A percentile compares a stretch with the other conserved stretches of the same genome.
Conservation (phyloP, 2,888 invertebrate genomes). For the Graphium colonna region DNA sequence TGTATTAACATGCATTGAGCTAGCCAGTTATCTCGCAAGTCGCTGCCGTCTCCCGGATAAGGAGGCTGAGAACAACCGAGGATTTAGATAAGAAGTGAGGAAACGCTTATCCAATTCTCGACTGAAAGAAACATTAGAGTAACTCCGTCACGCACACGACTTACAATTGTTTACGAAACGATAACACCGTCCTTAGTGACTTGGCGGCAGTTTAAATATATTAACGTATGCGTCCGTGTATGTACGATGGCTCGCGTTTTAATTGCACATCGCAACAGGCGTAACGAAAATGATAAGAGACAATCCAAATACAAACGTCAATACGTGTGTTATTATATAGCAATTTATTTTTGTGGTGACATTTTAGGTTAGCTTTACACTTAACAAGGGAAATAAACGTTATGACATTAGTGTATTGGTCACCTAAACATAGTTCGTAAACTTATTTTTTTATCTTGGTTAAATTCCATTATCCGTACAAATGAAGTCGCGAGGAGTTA, state of each 20-base stretch:
- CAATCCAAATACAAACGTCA: not conserved
- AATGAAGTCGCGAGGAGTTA: too few relatives aligned
- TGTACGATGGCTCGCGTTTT: not conserved
- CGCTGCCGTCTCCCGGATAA: not conserved
- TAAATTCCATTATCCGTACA: too few relatives aligned
- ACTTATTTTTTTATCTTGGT: too few relatives aligned
- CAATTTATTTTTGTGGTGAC: too few relatives aligned
- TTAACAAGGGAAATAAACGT: too few relatives aligned
- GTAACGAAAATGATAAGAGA: not conserved
- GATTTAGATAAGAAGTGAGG: not conserved
- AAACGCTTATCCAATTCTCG: not conserved
- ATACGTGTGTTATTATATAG: not conserved
- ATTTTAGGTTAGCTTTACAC: too few relatives aligned
- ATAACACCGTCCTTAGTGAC: not conserved
- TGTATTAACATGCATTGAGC: not conserved
- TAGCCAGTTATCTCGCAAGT: not conserved
- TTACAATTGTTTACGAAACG: not conserved
- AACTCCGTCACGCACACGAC: not conserved
- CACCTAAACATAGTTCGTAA: too few relatives aligned
- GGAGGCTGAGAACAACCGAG: not conserved
- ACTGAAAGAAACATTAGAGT: not conserved
- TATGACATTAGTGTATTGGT: too few relatives aligned
- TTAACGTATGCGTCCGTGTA: not conserved
- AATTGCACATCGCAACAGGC: not conserved
- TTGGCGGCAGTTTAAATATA: not conserved